Percentiles rank a stretch among this genome's conserved stretches.
Conservation (phyloP, 2,888 invertebrate species). For the Plemyria rubiginata region DNA sequence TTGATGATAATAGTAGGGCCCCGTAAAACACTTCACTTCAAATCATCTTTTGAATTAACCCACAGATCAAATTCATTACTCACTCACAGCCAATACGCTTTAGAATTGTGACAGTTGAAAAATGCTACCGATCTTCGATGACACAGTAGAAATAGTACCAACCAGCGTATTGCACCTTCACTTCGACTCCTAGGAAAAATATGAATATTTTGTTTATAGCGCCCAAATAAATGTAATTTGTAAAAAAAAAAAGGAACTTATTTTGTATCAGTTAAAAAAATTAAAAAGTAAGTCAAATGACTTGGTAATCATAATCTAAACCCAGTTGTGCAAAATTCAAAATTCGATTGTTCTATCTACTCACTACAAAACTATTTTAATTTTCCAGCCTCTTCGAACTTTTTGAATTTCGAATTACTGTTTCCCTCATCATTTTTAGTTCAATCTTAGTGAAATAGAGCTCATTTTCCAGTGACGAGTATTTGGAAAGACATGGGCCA, state of each 20-base stretch:
- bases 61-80: slow-evolving; percentile 34
- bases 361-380: background rate
- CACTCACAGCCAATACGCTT: slow-evolving; percentile 26
- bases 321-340: background rate
- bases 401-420: background rate
- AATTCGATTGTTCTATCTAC: background rate
- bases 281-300: background rate
- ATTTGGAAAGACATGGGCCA: slow-evolving; percentile 17
- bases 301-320: background rate
- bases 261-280: background rate
- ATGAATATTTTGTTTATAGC: background rate
- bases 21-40: slow-evolving; percentile 19
- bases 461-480: background rate
- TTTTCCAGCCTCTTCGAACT: background rate
- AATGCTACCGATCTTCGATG: slow-evolving; percentile 64
- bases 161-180: background rate
- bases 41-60: slow-evolving; percentile 34
- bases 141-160: slow-evolving; percentile 4
- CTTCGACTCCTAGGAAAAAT: background rate
- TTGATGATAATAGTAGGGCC: background rate
- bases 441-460: background rate
- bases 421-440: background rate
- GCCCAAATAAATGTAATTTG: no score
- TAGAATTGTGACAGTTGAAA: slow-evolving; percentile 64
- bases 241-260: no score